phyloP scores from a whole-genome alignment of 2,113 vertebrate genomes.

The Lepus timidus region DNA sequence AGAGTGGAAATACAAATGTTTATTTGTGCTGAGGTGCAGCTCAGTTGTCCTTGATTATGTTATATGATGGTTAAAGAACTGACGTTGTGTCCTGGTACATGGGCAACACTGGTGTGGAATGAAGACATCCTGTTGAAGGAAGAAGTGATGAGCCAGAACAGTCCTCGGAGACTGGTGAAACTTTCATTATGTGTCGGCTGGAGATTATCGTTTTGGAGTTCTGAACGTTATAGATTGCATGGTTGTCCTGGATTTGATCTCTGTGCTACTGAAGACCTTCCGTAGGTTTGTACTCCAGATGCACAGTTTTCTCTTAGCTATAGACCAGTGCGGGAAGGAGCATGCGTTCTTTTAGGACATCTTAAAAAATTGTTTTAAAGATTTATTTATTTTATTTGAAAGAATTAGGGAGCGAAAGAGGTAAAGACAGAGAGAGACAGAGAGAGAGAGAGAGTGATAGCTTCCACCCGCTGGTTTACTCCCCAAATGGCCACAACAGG shows the following conservation, averaged over 20 bases:
- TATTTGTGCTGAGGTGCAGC: neutral
- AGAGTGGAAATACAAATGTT: neutral
- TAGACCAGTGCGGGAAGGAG: neutral
- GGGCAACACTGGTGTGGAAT: neutral
- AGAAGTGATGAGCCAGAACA: neutral
- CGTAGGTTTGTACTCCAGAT: neutral
- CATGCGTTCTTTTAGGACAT: neutral
- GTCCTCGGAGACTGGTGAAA: conserved; percentile 9
- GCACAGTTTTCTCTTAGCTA: conserved; percentile 14
- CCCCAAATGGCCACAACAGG: no score
- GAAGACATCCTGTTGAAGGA: neutral
- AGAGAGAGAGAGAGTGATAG: no score
- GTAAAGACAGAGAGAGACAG: no score
- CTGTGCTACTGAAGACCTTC: conserved; percentile 16
- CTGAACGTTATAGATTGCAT: conserved; percentile 30
- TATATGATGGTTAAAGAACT: neutral
- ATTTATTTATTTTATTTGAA: no score
- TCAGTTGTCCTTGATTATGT: conserved; percentile 5
- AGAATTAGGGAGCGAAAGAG: no score
- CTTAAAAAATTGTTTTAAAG: neutral
- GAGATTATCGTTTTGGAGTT: conserved; percentile 64
- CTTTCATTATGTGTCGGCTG: conserved; percentile 1
- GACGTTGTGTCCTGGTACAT: neutral
- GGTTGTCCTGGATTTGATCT: conserved; percentile 13
- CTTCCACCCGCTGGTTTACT: no score